phyloP scores from a whole-genome alignment of 2,888 invertebrate species.

The Apoderus coryli region DNA sequence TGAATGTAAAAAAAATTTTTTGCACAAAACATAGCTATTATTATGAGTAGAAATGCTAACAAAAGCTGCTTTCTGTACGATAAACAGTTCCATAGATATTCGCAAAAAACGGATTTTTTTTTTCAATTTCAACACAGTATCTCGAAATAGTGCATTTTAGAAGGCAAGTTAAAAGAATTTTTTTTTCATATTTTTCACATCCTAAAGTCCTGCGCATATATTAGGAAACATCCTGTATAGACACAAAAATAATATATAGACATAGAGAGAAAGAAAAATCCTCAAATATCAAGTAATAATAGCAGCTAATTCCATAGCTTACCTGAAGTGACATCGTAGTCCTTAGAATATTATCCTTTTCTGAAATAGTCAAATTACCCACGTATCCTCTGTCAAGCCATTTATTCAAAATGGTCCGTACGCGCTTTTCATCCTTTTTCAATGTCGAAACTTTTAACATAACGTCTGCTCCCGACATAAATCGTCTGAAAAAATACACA shows the following conservation, averaged over 20 bases:
- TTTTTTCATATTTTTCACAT: too few species aligned
- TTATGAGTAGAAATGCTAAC: too few species aligned
- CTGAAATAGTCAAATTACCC: slow-evolving; percentile 33
- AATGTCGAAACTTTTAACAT: slow-evolving; percentile 39
- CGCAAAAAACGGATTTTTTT: too few species aligned
- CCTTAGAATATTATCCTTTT: slow-evolving; percentile 48
- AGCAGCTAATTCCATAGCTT: slow-evolving; percentile 10
- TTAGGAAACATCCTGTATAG: too few species aligned
- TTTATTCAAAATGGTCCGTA: slow-evolving; percentile 31
- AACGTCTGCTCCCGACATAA: slow-evolving; percentile 35
- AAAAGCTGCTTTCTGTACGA: too few species aligned
- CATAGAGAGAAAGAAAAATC: not conserved
- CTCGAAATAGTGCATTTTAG: too few species aligned
- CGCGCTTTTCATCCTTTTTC: slow-evolving; percentile 37
- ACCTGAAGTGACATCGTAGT: slow-evolving; percentile 58
- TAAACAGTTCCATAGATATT: too few species aligned
- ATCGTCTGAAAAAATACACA: slow-evolving; percentile 23
- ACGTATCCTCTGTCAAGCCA: slow-evolving; percentile 20
- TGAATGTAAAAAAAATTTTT: too few species aligned
- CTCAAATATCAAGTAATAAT: slow-evolving; percentile 1
- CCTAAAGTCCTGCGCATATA: too few species aligned
- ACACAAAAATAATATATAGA: slow-evolving; percentile 5
- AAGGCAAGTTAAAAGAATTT: too few species aligned
- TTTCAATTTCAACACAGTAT: too few species aligned
- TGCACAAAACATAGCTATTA: too few species aligned